Percentiles rank a stretch among this genome's conserved stretches.
These are phyloP conservation scores for Oreamnos americanus DNA, from an alignment of 2,113 vertebrate species.

Conservation along the genomic window DNA sequence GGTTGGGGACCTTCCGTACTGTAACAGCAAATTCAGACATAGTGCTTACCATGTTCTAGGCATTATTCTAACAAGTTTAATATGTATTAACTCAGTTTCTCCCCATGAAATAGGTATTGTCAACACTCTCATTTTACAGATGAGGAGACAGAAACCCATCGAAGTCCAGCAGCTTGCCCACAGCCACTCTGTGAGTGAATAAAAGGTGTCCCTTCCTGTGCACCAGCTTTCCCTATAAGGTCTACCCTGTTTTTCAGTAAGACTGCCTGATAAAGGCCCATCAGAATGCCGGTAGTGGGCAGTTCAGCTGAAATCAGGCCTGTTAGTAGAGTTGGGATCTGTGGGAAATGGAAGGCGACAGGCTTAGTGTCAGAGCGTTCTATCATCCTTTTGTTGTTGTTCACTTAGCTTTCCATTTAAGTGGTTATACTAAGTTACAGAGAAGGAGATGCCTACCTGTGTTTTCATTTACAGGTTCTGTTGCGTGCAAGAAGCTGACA, in stretches of 20 bases:
- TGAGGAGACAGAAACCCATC: background rate
- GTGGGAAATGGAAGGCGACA: background rate
- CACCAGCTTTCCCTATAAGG: background rate
- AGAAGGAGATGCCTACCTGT: background rate
- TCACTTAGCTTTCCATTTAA: background rate
- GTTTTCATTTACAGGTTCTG: background rate
- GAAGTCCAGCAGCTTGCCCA: background rate
- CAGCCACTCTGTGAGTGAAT: background rate
- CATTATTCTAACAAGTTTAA: background rate
- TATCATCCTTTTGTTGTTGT: accelerated
- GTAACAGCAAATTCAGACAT: background rate
- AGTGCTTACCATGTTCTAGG: background rate
- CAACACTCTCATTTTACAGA: background rate
- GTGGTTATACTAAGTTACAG: background rate
- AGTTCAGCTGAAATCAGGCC: background rate
- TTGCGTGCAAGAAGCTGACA: background rate
- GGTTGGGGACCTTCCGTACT: background rate
- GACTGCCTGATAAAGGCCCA: background rate
- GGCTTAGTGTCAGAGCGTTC: background rate
- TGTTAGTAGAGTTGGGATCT: background rate
- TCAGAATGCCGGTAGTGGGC: accelerated
- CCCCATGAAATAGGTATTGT: background rate
- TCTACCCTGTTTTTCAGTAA: background rate
- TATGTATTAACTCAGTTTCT: background rate
- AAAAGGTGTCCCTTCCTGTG: background rate